These are phyloP conservation scores for Mallotus villosus DNA, from an alignment of 2,797 vertebrate species.

Conservation along the genomic window DNA sequence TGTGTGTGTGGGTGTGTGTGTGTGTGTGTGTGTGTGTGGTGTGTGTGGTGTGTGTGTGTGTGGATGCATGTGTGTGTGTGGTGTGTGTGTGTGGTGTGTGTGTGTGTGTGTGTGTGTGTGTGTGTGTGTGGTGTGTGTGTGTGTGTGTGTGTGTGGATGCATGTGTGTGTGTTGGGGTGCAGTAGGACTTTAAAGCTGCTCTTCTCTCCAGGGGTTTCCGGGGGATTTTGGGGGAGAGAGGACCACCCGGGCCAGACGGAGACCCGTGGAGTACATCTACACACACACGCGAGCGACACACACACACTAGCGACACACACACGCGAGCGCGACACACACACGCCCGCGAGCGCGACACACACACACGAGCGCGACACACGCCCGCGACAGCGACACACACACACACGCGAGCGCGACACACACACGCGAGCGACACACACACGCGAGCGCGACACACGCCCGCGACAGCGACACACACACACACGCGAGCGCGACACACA, in stretches of 20 bases:
- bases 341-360: background rate
- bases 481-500: too few relatives aligned
- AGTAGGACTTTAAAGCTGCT: slow-evolving; percentile 40
- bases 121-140: too few relatives aligned
- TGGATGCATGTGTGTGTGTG: slow-evolving; percentile 7
- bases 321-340: background rate
- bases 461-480: too few relatives aligned
- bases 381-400: slow-evolving; percentile 4
- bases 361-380: background rate
- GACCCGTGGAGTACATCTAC: slow-evolving; percentile 86
- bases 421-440: too few relatives aligned
- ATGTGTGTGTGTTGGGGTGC: background rate
- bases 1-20: too few relatives aligned
- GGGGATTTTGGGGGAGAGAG: slow-evolving; percentile 96
- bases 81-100: background rate
- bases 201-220: slow-evolving; percentile 87
- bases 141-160: too few relatives aligned
- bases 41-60: background rate
- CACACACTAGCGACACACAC: too few relatives aligned
- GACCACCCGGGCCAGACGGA: slow-evolving; percentile 93
- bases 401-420: background rate
- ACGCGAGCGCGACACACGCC: too few relatives aligned
- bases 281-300: slow-evolving; percentile 29
- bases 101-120: background rate
- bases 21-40: too few relatives aligned